Evolutionary conservation across 1,140 invertebrate species (phyloP), one percentile per base, ranked within the genome.

Genomic region (Drosophila nigromelanica): DNA sequence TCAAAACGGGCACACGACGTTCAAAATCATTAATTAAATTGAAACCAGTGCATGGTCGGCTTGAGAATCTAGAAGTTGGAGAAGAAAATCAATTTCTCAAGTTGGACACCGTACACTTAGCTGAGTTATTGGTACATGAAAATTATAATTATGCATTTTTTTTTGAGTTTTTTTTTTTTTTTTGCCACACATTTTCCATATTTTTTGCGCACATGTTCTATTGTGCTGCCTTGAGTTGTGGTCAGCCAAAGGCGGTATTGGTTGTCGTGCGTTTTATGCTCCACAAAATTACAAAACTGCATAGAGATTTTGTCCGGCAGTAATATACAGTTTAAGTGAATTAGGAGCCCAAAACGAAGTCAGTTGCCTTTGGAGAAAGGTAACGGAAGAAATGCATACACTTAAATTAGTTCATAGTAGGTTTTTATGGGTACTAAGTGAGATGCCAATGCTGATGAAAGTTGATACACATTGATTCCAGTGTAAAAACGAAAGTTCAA

Each of bases 91-190:
- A 86, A 89, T 86, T 86, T 87, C 71, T 85, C 83, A 85, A 87
- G 78, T 81, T 73, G 73, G 64, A 73, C 69, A 76, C 12, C 52
- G 35, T 55, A n/a, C 42, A 70, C 78, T 86, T 86, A 86, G 48
- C 42, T 61, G 83, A 86, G 72, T 86, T 86, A 86, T 86, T 89
- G 82, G 82, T 82, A 87, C 82, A 86, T 86, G 82, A 87, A 87
- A 86, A 87, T 82, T 78, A 87, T 89, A 85, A 87, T 86, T 82
- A 72, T 82, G 77, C 68, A 71, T 81, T 21, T 43, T 37, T 50
- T 50, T 50, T 59, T 45, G 47, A 39, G 50, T 50, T 10, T 60
- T 55, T 50, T 10, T 60, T 24, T 27, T 27, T 27, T 27, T 27
- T 5, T 27, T 27, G 27, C 27, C 5, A 27, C 59, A 58, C 42